Conservation (phyloP, 1,140 invertebrate species). For the Trichomalopsis sarcophagae region DNA sequence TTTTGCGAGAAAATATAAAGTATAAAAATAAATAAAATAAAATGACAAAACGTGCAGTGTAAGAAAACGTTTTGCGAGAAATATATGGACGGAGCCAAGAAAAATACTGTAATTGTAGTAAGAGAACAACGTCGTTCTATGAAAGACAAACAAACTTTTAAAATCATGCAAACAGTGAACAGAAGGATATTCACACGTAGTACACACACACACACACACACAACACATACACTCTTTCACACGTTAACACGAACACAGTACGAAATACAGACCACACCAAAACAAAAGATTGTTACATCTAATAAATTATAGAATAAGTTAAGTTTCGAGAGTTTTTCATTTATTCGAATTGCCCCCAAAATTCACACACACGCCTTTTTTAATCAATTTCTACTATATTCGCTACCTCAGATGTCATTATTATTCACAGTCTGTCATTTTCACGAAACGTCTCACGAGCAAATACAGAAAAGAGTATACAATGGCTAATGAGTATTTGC, state of each 20-base stretch:
- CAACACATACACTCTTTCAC: background rate
- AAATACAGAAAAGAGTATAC: no score
- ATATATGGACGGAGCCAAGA: conserved; percentile 35
- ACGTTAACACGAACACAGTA: background rate
- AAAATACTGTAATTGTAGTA: conserved; percentile 34
- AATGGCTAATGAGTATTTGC: no score
- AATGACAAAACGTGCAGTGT: conserved; percentile 32
- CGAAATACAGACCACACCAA: conserved; percentile 9
- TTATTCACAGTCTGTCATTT: no score
- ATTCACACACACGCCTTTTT: background rate
- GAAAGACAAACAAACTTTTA: conserved; percentile 2
- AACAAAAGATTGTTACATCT: conserved; percentile 67
- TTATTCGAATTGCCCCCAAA: background rate
- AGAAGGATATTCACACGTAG: background rate
- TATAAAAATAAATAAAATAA: conserved; percentile 52
- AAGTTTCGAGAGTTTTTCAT: conserved; percentile 28
- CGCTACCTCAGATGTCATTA: no score
- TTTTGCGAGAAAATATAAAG: conserved; percentile 64
- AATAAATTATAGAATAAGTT: conserved; percentile 71
- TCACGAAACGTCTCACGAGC: no score
- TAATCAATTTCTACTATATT: no score
- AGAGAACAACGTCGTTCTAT: background rate
- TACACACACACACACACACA: no score
- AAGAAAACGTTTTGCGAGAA: conserved; percentile 23
- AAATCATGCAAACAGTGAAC: background rate